A percentile compares a stretch with the other conserved stretches of the same genome.
Conservation (phyloP, 2,113 vertebrate genomes). For the Turdus rufiventris region DNA sequence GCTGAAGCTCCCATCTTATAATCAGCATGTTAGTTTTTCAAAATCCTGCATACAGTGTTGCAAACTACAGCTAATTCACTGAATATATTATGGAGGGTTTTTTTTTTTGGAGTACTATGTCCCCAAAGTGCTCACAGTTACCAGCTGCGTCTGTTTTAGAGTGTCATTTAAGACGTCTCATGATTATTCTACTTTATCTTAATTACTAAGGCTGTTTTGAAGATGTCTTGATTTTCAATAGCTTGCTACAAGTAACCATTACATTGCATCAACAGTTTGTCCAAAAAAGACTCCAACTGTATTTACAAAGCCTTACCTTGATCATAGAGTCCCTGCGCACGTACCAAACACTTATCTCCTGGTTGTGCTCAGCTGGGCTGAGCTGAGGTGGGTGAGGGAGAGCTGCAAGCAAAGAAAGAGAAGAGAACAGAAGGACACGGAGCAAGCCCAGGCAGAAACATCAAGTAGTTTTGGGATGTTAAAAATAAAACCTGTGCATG, state of each 20-base stretch:
- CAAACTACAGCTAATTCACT: background rate
- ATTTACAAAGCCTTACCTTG: constrained; percentile 69
- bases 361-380: background rate
- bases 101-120: background rate
- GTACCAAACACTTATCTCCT: constrained; percentile 16
- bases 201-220: background rate
- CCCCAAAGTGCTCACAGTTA: background rate
- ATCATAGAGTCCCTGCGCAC: background rate
- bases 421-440: constrained; percentile 25
- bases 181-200: background rate
- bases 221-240: background rate
- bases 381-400: background rate
- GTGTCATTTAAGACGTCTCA: background rate
- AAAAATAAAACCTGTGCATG: constrained; percentile 79
- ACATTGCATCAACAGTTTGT: background rate
- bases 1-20: background rate
- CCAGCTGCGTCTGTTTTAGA: background rate
- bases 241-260: background rate
- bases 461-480: constrained; percentile 70
- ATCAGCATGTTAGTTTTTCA: background rate
- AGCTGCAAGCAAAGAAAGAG: background rate
- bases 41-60: background rate
- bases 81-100: background rate
- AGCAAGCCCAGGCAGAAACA: constrained; percentile 67
- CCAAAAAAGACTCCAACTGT: background rate